Evolutionary conservation across 2,888 invertebrate genomes (phyloP), one percentile per base, ranked within the genome.

Genomic region (Margaritifera margaritifera): DNA sequence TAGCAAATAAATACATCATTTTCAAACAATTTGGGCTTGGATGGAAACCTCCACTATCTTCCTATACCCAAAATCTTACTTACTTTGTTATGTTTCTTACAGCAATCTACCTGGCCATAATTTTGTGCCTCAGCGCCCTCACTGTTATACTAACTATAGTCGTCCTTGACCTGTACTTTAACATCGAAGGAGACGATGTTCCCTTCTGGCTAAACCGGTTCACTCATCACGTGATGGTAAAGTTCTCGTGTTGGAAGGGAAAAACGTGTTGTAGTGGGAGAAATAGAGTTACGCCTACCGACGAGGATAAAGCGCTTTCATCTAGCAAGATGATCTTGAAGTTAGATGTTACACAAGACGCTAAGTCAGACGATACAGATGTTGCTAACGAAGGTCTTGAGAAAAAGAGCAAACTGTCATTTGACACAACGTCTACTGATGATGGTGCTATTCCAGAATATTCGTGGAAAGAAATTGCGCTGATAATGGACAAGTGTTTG

Each of bases 51-150:
- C 20, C 4, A n/a, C 2, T 4, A 18, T 22, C 24, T 0, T 11
- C 2, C 24, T 6, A 58, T 42, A 2, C 42, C 42, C 11, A 42
- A 42, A 42, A 42, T 2, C 15, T 42, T 11, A 42, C 0, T 3
- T 42, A 4, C 20, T 6, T 20, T n/a, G 24, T 6, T 27, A 54
- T 57, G 25, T 65, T 20, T n/a, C 42, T 68, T 69, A 24, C 68
- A 77, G 74, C 74, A 20, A 69, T 71, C 15, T 77, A 77, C 55
- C 64, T 77, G 50, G 74, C 71, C 18, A 72, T 77, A 6, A 77
- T 77, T 62, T 25, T 77, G 5, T 72, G 71, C 63, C 56, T 74
- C 56, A 74, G 77, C 51, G 69, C 74, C 4, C 55, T 77, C 6
- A 74, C 77, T 6, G 77, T 77, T 50, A 58, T 77, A 18, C 74